Evolutionary conservation across 2,113 vertebrate genomes (phyloP).

Genomic region (human (Homo sapiens)): GRCh38 chrX:68859501-68860000

Average conservation of each 20-base stretch:
- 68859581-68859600: conserved; percentile 22
- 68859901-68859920: not conserved
- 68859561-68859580: not conserved
- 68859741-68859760: not conserved
- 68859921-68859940: not conserved
- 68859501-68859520: conserved; percentile 18
- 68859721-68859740: not conserved
- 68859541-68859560: not conserved
- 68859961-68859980: not conserved
- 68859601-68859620: not conserved
- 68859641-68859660: not conserved
- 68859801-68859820: not conserved
- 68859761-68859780: not conserved
- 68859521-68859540: not conserved
- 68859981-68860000: not conserved
- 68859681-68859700: conserved; percentile 20
- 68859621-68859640: not conserved
- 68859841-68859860: not conserved
- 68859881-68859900: not conserved
- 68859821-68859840: not conserved
- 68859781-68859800: not conserved
- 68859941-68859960: not conserved
- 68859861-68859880: not conserved
- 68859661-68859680: not conserved
- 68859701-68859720: not conserved